Evolutionary conservation across 2,797 vertebrate genomes (phyloP), one percentile per base, ranked within the genome.

Genomic region (Chrysolophus pictus): DNA sequence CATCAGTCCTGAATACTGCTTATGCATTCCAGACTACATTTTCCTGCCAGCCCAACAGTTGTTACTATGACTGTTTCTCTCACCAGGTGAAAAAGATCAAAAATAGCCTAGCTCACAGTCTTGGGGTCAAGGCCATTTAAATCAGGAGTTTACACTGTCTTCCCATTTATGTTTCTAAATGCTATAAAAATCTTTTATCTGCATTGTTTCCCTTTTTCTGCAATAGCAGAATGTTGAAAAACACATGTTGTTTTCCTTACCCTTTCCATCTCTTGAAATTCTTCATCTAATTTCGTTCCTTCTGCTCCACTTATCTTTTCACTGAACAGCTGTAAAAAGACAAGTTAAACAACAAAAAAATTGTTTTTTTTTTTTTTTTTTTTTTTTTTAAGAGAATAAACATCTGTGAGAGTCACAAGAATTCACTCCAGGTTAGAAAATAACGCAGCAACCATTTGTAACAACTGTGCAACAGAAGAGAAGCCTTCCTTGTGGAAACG

Each of bases 261-360:
- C 98, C 98, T 98, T 96, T 99, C 98, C 99, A 99, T 99, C 96
- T 99, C 99, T 93, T 98, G 98, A 93, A 99, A 99, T 82, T 99
- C 98, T 42, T 99, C 98, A 94, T 99, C 98, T 35, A 99, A 97
- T 95, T 99, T 99, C 2, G 99, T 99, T 92, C 98, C 99, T 98
- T 99, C 99, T 4, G 97, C 98, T 58, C 99, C 99, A 29, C 98
- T 99, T 96, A 99, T 99, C 97, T 99, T 99, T 94, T 99, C 99
- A 96, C 99, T 99, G 94, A 99, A 97, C 4, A 99, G 97, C 99
- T 99, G 97, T 69, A 96, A 90, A 95, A 92, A 95, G 15, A 94
- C 5, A 87, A 87, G 79, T 82, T 75, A 26, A 33, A 87, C 5
- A 73, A 33, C 31, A 39, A 86, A 10, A 28, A 28, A 39, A 33